A percentile compares a stretch with the other conserved stretches of the same genome.
Conservation (phyloP, 2,888 invertebrate genomes). For the Siphlonurus alternatus region DNA sequence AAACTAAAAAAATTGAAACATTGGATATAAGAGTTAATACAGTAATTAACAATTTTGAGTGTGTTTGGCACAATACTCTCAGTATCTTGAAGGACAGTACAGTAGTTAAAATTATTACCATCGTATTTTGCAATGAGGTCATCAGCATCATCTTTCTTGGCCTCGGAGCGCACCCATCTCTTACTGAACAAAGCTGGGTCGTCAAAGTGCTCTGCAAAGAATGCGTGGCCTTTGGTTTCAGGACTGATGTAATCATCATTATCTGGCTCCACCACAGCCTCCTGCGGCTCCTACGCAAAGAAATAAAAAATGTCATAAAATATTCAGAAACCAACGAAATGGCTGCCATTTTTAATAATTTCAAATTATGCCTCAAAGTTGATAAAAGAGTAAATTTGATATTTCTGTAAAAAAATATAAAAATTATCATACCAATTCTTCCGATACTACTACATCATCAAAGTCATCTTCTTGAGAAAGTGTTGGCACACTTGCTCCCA, state of each 20-base stretch:
- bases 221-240: constrained; percentile 39
- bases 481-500: background rate
- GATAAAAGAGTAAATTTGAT: too few species aligned
- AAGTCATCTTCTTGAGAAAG: background rate
- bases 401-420: too few species aligned
- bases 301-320: too few species aligned
- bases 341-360: too few species aligned
- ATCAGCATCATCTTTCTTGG: constrained; percentile 73
- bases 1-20: background rate
- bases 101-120: constrained; percentile 37
- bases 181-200: constrained; percentile 50
- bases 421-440: background rate
- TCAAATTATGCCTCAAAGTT: too few species aligned
- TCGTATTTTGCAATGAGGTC: constrained; percentile 91
- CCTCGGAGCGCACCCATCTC: constrained; percentile 74
- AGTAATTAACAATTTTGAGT: background rate
- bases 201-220: constrained; percentile 79
- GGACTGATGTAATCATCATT: constrained; percentile 55
- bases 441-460: background rate
- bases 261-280: constrained; percentile 26
- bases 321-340: too few species aligned
- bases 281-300: too few species aligned
- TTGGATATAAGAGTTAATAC: background rate
- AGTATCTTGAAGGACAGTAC: background rate
- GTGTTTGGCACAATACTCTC: background rate